These are phyloP conservation scores for Synanthedon tipuliformis DNA, from an alignment of 2,888 invertebrate genomes.

Conservation along the genomic window DNA sequence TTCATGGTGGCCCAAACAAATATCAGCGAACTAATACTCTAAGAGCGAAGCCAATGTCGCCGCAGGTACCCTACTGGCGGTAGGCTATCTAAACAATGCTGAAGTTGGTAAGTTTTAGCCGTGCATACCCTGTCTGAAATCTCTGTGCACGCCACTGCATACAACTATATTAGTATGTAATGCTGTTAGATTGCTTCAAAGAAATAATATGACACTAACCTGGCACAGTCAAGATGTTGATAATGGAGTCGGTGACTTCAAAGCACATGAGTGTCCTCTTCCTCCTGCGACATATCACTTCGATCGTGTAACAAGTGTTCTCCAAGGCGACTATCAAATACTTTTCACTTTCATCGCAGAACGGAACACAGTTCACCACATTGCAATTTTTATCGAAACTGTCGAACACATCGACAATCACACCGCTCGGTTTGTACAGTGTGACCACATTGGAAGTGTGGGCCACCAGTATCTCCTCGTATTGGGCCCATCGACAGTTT, in stretches of 20 bases:
- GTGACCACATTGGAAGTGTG: slow-evolving; percentile 48
- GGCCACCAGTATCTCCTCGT: slow-evolving; percentile 39
- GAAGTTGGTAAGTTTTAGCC: no score
- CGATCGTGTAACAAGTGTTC: slow-evolving; percentile 23
- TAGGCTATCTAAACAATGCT: no score
- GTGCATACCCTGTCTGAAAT: no score
- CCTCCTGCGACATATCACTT: slow-evolving; percentile 38
- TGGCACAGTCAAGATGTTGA: slow-evolving; percentile 45
- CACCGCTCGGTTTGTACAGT: slow-evolving; percentile 36
- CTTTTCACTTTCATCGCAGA: slow-evolving; percentile 46
- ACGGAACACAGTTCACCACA: slow-evolving; percentile 40
- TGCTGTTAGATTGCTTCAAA: no score
- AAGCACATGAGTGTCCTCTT: slow-evolving; percentile 37
- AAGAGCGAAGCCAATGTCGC: no score
- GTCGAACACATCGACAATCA: slow-evolving; percentile 29
- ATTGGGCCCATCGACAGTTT: slow-evolving; percentile 51
- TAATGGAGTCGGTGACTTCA: slow-evolving; percentile 36
- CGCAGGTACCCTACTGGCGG: no score
- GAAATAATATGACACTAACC: slow-evolving; percentile 36
- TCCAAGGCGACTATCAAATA: slow-evolving; percentile 36
- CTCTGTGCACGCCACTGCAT: no score
- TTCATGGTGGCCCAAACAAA: no score
- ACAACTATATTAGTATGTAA: no score
- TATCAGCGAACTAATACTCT: no score
- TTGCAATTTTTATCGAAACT: slow-evolving; percentile 35